Evolutionary conservation across 2,888 invertebrate species (phyloP).

Genomic region (Stenchaetothrips biformis): DNA sequence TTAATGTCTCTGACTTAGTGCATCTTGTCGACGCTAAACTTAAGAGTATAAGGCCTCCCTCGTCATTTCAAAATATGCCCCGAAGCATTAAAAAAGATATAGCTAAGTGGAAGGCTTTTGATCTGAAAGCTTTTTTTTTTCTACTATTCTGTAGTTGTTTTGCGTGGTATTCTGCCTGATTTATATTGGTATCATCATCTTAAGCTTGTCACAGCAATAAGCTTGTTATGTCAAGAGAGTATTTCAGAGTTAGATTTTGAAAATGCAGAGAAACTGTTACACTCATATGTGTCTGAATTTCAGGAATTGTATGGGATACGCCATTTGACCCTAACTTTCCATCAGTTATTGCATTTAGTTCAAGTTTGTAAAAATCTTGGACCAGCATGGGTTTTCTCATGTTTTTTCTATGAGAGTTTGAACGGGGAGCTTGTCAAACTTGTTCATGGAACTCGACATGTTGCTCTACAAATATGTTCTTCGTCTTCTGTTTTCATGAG

Average conservation of each 20-base stretch:
- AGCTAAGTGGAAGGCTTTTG: constrained; percentile 37
- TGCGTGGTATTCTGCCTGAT: constrained; percentile 35
- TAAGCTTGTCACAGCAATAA: constrained; percentile 35
- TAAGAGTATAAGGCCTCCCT: constrained; percentile 33
- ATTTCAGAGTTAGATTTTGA: constrained; percentile 33
- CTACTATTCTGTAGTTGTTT: constrained; percentile 36
- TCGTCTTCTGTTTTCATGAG: constrained; percentile 31
- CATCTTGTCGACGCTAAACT: constrained; percentile 33
- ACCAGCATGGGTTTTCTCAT: constrained; percentile 35
- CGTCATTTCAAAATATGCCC: constrained; percentile 34
- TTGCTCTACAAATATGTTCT: constrained; percentile 34
- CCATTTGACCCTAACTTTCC: constrained; percentile 37
- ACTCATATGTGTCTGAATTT: constrained; percentile 34
- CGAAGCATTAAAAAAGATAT: constrained; percentile 34
- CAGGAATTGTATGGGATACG: constrained; percentile 36
- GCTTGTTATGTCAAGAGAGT: constrained; percentile 33
- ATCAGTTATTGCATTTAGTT: constrained; percentile 37
- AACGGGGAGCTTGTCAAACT: constrained; percentile 35
- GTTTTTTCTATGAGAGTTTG: too few species aligned
- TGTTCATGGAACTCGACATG: constrained; percentile 35
- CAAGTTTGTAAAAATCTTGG: constrained; percentile 36
- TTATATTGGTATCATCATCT: constrained; percentile 36
- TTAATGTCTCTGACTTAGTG: constrained; percentile 29
- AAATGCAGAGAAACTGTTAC: constrained; percentile 31
- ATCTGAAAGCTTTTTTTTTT: constrained; percentile 36